Conservation (phyloP, 2,797 vertebrate species). For the Poecilia gillii region DNA sequence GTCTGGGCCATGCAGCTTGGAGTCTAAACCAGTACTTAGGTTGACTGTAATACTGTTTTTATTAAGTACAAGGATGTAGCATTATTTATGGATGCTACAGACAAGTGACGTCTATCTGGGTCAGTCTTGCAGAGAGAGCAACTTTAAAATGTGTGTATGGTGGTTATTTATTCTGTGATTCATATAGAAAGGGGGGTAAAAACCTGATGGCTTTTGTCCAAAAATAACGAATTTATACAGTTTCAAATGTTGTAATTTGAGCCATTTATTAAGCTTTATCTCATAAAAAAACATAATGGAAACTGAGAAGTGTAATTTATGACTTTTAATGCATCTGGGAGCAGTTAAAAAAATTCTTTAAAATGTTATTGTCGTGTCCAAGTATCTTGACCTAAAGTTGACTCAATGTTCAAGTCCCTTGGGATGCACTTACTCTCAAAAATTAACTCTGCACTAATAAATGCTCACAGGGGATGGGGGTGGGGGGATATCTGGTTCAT, state of each 20-base stretch:
- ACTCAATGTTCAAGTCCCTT: slow-evolving; percentile 16
- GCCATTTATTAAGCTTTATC: slow-evolving; percentile 2
- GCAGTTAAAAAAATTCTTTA: slow-evolving; percentile 10
- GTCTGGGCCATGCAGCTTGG: slow-evolving; percentile 48
- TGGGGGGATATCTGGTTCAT: slow-evolving; percentile 20
- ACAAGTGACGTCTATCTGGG: slow-evolving; percentile 42
- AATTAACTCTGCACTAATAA: slow-evolving; percentile 33
- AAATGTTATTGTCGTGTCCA: slow-evolving; percentile 19
- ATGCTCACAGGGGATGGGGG: slow-evolving; percentile 5
- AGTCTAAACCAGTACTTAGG: slow-evolving; percentile 50
- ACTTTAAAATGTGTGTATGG: slow-evolving; percentile 6
- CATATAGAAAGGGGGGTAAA: not conserved
- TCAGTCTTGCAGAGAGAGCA: slow-evolving; percentile 7
- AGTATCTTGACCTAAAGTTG: slow-evolving; percentile 26
- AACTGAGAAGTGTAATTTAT: not conserved
- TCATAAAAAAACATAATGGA: not conserved
- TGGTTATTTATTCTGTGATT: not conserved
- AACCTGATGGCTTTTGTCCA: not conserved
- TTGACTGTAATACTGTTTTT: slow-evolving; percentile 73
- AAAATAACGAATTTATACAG: not conserved
- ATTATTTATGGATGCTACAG: slow-evolving; percentile 31
- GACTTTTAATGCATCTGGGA: slow-evolving; percentile 25
- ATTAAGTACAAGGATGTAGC: slow-evolving; percentile 54
- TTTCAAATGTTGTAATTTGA: not conserved
- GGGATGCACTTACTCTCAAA: slow-evolving; percentile 28